Conservation (phyloP, 2,888 invertebrate species). For the Chloroclysta siterata region DNA sequence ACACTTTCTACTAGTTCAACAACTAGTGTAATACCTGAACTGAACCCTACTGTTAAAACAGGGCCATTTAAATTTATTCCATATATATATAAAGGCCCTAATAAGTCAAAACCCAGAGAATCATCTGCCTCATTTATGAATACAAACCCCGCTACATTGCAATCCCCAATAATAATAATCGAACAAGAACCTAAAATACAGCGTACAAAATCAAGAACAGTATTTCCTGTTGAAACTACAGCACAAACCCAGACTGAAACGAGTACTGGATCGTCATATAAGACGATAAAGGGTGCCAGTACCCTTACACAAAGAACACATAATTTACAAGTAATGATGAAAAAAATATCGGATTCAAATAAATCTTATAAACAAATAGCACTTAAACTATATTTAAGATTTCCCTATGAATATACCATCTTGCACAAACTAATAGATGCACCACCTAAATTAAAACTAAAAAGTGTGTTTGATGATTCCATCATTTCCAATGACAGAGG, state of each 20-base stretch:
- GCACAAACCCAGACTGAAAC: background rate
- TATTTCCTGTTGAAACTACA: background rate
- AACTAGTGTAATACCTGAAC: too few relatives aligned
- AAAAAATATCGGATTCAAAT: background rate
- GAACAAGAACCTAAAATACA: background rate
- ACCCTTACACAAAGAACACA: constrained; percentile 4
- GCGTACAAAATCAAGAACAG: background rate
- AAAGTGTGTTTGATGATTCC: constrained; percentile 21
- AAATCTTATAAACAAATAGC: constrained; percentile 17
- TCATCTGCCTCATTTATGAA: too few relatives aligned
- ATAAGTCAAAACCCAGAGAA: too few relatives aligned
- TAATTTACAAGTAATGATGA: constrained; percentile 6
- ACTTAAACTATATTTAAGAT: constrained; percentile 29
- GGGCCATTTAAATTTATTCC: too few relatives aligned
- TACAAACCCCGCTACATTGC: background rate
- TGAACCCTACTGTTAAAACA: too few relatives aligned
- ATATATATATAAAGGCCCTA: too few relatives aligned
- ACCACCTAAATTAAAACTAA: constrained; percentile 18
- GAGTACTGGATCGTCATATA: background rate
- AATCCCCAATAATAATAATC: background rate
- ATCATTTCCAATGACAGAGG: constrained; percentile 12
- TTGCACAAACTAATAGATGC: constrained; percentile 12
- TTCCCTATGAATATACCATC: constrained; percentile 28
- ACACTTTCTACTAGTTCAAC: too few relatives aligned
- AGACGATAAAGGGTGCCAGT: constrained; percentile 1